Evolutionary conservation across 2,113 vertebrate species (phyloP), one percentile per base, ranked within the genome.

Genomic region (Myrmecobius fasciatus): DNA sequence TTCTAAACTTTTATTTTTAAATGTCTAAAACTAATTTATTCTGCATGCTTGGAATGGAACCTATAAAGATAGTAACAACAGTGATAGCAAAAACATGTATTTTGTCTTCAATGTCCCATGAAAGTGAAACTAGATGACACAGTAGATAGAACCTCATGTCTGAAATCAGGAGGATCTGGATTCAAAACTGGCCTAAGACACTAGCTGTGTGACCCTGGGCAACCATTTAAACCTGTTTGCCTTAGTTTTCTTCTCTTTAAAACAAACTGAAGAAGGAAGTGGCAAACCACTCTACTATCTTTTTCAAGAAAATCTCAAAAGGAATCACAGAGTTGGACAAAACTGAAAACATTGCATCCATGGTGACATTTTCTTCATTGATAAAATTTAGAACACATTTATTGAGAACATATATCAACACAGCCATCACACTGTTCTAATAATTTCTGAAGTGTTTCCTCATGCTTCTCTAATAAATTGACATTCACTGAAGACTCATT

Each of bases 321-420:
- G 10, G 26, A 8, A 25, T 60, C 56, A 60, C 56, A 60, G 54
- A 31, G 28, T 31, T 60, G 56, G 26, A 31, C 9, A 10, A 28
- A 26, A 31, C 54, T 56, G 9, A 56, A 31, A 56, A 11, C 26
- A 56, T 28, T 31, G n/a, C n/a, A 14, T 36, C 31, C 14, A 67
- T 75, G 31, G 24, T n/a, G 22, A 8, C 46, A 17, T 91, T 91
- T 95, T 91, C 28, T 46, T 53, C 91, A 49, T 25, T 93, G 48
- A 53, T 52, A 75, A 75, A n/a, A 89, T 93, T 95, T 83, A 26
- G 52, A 95, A 91, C 24, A 48, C 92, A 53, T 9, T 3, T 60
- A 89, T 95, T 91, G 67, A 52, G 93, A 92, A 92, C 9, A 48
- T 26, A 0, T 20, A n/a, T 24, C 12, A 67, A 7, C 67, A 91